Evolutionary conservation across 2,113 vertebrate genomes (phyloP).

Genomic region (Pachycephala philippinensis): DNA sequence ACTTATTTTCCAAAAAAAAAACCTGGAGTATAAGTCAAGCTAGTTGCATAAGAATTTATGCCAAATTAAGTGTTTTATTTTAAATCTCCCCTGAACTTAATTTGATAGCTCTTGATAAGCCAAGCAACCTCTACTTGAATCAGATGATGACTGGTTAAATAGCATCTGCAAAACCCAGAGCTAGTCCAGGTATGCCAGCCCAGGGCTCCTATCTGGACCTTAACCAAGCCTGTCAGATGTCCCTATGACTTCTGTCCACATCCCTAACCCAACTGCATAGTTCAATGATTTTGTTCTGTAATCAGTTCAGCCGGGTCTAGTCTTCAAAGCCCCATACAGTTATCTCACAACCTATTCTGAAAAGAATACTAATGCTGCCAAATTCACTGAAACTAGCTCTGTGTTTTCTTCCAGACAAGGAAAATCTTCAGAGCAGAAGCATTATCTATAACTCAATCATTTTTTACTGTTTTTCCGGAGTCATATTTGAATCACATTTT

Average conservation of each 20-base stretch:
- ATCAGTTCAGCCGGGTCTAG: accelerated
- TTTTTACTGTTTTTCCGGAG: not conserved
- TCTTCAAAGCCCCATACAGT: not conserved
- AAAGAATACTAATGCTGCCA: not conserved
- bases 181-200: not conserved
- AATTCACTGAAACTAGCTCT: not conserved
- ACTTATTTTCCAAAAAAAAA: not conserved
- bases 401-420: not conserved
- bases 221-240: not conserved
- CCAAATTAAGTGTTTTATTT: not conserved
- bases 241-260: not conserved
- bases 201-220: not conserved
- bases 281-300: not conserved
- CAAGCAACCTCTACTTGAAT: not conserved
- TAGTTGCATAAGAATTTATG: not conserved
- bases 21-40: accelerated
- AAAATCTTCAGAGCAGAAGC: not conserved
- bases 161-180: not conserved
- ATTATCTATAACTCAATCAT: not conserved
- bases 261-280: not conserved
- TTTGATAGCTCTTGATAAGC: not conserved
- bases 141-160: not conserved
- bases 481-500: not conserved
- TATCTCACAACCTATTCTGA: not conserved
- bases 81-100: not conserved